Percentiles rank a stretch among this genome's conserved stretches.
phyloP scores from a whole-genome alignment of 2,888 invertebrate genomes.

The Meandrusa payeni region DNA sequence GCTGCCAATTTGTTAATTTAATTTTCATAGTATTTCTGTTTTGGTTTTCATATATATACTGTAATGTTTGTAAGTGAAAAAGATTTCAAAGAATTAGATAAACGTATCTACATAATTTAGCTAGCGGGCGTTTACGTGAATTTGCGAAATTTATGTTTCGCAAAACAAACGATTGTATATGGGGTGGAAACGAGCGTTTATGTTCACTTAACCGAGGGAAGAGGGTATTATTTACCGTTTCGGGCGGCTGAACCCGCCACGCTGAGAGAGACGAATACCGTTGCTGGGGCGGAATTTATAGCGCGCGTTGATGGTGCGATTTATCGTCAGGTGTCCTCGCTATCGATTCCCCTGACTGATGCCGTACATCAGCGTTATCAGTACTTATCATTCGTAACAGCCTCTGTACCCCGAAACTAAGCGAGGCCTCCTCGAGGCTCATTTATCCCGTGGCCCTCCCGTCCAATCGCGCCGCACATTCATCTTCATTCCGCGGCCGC shows the following conservation, averaged over 20 bases:
- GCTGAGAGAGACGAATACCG: constrained; percentile 79
- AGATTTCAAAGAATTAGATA: constrained; percentile 22
- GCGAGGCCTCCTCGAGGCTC: constrained; percentile 51
- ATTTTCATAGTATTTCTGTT: too few species aligned
- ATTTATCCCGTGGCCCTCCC: constrained; percentile 69
- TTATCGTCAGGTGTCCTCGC: constrained; percentile 78
- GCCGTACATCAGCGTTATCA: constrained; percentile 76
- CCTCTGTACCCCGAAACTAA: constrained; percentile 39
- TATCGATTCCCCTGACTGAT: constrained; percentile 75
- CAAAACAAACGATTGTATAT: constrained; percentile 79
- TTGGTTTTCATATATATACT: too few species aligned
- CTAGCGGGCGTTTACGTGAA: constrained; percentile 60
- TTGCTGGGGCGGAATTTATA: constrained; percentile 74
- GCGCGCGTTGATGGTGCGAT: constrained; percentile 79
- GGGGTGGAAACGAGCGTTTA: constrained; percentile 81
- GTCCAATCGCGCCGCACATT: constrained; percentile 84
- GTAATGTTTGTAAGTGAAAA: constrained; percentile 25
- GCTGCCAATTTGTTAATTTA: too few species aligned
- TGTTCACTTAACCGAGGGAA: constrained; percentile 81
- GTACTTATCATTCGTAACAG: constrained; percentile 62
- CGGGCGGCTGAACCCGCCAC: constrained; percentile 77
- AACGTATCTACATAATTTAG: constrained; percentile 29
- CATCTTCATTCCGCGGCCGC: constrained; percentile 85
- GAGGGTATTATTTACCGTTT: constrained; percentile 81
- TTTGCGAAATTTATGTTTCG: constrained; percentile 77